These are phyloP conservation scores for Sesia apiformis DNA, from an alignment of 2,888 invertebrate species.

Conservation along the genomic window DNA sequence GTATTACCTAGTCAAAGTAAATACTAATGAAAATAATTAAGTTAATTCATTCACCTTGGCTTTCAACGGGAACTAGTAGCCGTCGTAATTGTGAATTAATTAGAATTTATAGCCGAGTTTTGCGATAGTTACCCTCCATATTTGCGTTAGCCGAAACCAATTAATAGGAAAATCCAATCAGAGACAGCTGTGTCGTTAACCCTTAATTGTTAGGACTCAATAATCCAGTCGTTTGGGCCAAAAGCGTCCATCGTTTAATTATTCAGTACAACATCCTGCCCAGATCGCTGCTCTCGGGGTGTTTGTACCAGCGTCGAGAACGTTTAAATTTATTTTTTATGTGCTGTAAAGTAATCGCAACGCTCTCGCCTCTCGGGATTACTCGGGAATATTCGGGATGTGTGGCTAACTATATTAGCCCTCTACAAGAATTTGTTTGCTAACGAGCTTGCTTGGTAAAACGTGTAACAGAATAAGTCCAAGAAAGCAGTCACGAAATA, in stretches of 20 bases:
- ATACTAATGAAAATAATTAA: too few relatives aligned
- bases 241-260: conserved; percentile 34
- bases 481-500: too few relatives aligned
- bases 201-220: conserved; percentile 47
- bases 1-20: too few relatives aligned
- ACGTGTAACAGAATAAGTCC: too few relatives aligned
- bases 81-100: conserved; percentile 8
- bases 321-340: conserved; percentile 20
- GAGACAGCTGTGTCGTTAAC: conserved; percentile 33
- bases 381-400: too few relatives aligned
- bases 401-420: too few relatives aligned
- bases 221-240: conserved; percentile 35
- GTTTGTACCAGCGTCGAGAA: conserved; percentile 15
- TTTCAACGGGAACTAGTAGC: not conserved
- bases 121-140: conserved; percentile 18
- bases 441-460: too few relatives aligned
- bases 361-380: not conserved
- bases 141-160: conserved; percentile 29
- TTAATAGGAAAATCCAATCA: conserved; percentile 42
- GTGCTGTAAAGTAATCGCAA: conserved; percentile 7
- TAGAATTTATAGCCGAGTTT: conserved; percentile 11
- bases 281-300: conserved; percentile 23
- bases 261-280: conserved; percentile 37
- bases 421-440: too few relatives aligned
- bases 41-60: not conserved